phyloP scores from a whole-genome alignment of 2,888 invertebrate species.

The Carterocephalus palaemon region DNA sequence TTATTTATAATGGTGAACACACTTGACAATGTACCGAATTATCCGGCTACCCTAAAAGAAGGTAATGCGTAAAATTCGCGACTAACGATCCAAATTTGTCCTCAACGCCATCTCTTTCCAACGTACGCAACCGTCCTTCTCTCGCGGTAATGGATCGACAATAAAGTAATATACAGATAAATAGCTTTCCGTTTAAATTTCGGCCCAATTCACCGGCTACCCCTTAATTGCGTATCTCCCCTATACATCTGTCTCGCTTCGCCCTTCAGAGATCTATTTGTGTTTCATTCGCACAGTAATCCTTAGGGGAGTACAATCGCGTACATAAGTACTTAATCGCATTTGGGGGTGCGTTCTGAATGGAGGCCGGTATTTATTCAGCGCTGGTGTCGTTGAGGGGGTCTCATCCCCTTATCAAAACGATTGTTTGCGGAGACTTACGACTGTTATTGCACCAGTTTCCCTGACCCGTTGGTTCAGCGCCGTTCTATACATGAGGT shows the following conservation, averaged over 20 bases:
- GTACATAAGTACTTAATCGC: constrained; percentile 78
- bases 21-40: no score
- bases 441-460: constrained; percentile 56
- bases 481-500: constrained; percentile 31
- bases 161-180: constrained; percentile 77
- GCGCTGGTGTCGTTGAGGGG: constrained; percentile 51
- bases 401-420: constrained; percentile 58
- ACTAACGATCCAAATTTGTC: constrained; percentile 60
- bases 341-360: constrained; percentile 65
- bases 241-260: constrained; percentile 48
- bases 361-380: constrained; percentile 70
- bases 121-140: constrained; percentile 46
- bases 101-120: constrained; percentile 39
- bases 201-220: constrained; percentile 70
- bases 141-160: constrained; percentile 71
- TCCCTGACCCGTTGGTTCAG: constrained; percentile 34
- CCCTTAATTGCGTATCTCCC: constrained; percentile 73
- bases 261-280: constrained; percentile 29
- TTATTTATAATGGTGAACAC: no score
- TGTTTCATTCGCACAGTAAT: constrained; percentile 48
- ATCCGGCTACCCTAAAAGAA: constrained; percentile 2
- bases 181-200: constrained; percentile 76
- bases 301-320: constrained; percentile 66
- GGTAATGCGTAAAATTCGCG: constrained; percentile 48
- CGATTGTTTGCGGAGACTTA: constrained; percentile 68